Conservation (phyloP, 2,888 invertebrate genomes). For the Coelopa pilipes region DNA sequence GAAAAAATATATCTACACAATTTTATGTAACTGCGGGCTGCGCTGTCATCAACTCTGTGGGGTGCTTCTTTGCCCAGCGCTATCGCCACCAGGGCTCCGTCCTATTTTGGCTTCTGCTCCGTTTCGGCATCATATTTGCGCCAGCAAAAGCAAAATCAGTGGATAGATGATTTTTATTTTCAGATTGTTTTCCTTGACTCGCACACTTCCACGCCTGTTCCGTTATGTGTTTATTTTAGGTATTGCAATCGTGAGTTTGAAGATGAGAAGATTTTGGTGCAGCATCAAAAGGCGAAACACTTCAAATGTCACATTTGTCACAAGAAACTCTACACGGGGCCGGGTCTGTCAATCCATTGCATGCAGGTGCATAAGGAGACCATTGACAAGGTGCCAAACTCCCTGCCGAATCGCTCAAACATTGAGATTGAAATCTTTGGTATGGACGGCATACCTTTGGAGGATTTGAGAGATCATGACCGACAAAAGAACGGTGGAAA, state of each 20-base stretch:
- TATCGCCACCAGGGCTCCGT: slow-evolving; percentile 6
- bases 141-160: neutral
- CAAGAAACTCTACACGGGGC: slow-evolving; percentile 95
- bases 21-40: slow-evolving; percentile 37
- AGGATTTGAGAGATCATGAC: slow-evolving; percentile 94
- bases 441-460: slow-evolving; percentile 99
- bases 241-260: slow-evolving; percentile 99
- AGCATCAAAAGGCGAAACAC: slow-evolving; percentile 99
- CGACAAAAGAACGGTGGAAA: slow-evolving; percentile 81
- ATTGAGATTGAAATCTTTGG: slow-evolving; percentile 99
- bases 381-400: slow-evolving; percentile 99
- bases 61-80: neutral
- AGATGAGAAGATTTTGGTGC: slow-evolving; percentile 99
- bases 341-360: slow-evolving; percentile 98
- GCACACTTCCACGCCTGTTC: neutral
- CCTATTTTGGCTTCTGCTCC: slow-evolving; percentile 16
- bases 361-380: slow-evolving; percentile 99
- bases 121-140: no score
- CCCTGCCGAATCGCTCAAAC: slow-evolving; percentile 95
- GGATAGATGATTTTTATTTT: slow-evolving; percentile 38
- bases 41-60: slow-evolving; percentile 37
- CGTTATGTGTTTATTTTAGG: slow-evolving; percentile 71
- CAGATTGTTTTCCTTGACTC: slow-evolving; percentile 56
- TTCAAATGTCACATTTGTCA: slow-evolving; percentile 99
- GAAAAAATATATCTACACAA: slow-evolving; percentile 21